Evolutionary conservation across 2,113 vertebrate species (phyloP), one percentile per base, ranked within the genome.

Genomic region (Thalassoma bifasciatum): DNA sequence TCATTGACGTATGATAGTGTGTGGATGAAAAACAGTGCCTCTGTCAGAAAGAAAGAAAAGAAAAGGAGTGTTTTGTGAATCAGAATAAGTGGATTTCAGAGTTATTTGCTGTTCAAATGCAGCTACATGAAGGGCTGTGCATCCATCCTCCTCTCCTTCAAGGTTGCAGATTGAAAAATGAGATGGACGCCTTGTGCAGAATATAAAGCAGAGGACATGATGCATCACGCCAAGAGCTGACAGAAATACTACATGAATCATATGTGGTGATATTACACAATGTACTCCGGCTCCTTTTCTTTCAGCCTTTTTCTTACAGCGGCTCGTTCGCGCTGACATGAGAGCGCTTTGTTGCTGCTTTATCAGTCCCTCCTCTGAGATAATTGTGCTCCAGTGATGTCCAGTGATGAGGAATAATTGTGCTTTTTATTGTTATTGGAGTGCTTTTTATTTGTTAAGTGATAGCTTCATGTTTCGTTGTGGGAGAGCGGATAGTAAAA

Each of bases 171-270:
- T 1, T 51, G 58, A 76, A 7, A 68, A 72, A 75, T 36, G 50
- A 58, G 65, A 59, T 10, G 67, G 75, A 67, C 16, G 54, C 19
- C 24, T 70, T 65, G 19, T 50, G 72, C 65, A 46, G 81, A 72
- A 83, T 78, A 73, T 63, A 71, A 82, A 86, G 80, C 50, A 51
- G 75, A 56, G 47, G 66, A 67, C 2, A 7, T 7, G 56, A 79
- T 80, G 75, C 76, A 72, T 81, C 77, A 51, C 6, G 40, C 54
- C 38, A 34, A 67, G 63, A 60, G 72, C 54, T 72, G 79, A 73
- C 75, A 72, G 64, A 81, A 79, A 88, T 66, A 66, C 71, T 7
- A 58, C 78, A 84, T 79, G 81, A 88, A 86, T 85, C 80, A 88
- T 77, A 63, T 61, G 79, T 80, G 72, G 11, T 21, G 67, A 79